Conservation (phyloP, 2,113 vertebrate species). For the Erythrolamprus reginae region DNA sequence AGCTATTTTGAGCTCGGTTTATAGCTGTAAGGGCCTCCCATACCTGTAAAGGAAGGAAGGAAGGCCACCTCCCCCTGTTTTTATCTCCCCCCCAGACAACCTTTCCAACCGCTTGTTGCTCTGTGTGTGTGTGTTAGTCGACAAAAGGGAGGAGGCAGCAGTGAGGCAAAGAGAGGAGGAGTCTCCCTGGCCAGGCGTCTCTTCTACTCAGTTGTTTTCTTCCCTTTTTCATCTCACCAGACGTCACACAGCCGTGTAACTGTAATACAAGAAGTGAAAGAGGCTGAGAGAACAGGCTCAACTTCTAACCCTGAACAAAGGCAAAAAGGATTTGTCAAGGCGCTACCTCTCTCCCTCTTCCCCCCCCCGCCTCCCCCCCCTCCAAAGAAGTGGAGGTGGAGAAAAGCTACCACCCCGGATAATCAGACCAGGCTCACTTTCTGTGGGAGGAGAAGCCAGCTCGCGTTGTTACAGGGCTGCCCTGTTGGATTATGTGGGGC, state of each 20-base stretch:
- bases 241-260: conserved; percentile 56
- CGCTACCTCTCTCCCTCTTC: background rate
- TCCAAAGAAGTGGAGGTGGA: background rate
- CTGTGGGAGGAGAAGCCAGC: background rate
- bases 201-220: conserved; percentile 22
- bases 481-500: conserved; percentile 13
- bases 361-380: background rate
- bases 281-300: conserved; percentile 46
- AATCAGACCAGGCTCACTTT: background rate
- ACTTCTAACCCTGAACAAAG: conserved; percentile 65
- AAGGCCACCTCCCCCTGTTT: background rate
- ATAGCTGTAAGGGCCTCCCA: background rate
- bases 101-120: conserved; percentile 40
- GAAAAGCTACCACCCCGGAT: background rate
- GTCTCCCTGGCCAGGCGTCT: conserved; percentile 5
- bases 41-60: background rate
- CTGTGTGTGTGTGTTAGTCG: conserved; percentile 14
- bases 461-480: background rate
- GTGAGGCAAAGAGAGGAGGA: conserved; percentile 12
- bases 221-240: conserved; percentile 38
- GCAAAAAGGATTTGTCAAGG: conserved; percentile 35
- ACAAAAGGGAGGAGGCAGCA: conserved; percentile 10
- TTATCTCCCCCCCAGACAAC: background rate
- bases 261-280: conserved; percentile 66
- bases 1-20: background rate